A percentile compares a stretch with the other conserved stretches of the same genome.
These are phyloP conservation scores for Pseudotriccus pelzelni DNA, from an alignment of 2,797 vertebrate genomes.

Conservation along the genomic window DNA sequence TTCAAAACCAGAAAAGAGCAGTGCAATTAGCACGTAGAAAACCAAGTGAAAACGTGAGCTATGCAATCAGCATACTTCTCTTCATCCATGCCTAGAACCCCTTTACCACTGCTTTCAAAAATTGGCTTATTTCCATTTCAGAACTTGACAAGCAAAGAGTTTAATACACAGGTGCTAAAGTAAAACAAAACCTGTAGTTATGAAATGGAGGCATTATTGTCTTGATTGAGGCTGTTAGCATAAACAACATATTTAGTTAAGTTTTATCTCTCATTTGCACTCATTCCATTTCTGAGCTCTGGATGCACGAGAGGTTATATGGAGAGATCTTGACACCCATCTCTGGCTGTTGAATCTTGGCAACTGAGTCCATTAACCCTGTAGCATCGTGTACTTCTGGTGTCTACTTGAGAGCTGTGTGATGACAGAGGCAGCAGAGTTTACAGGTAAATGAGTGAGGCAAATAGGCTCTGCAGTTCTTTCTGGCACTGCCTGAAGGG, in stretches of 20 bases:
- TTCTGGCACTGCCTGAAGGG: neutral
- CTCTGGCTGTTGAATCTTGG: conserved; percentile 43
- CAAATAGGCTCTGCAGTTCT: neutral
- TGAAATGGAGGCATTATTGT: conserved; percentile 2
- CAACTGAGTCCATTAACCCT: neutral
- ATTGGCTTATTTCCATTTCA: neutral
- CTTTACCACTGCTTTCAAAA: neutral
- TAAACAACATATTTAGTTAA: conserved; percentile 13
- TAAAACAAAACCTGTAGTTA: neutral
- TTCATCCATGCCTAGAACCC: neutral
- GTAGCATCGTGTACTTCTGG: neutral
- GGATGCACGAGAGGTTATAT: conserved; percentile 8
- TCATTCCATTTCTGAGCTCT: conserved; percentile 43
- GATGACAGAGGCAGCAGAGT: neutral
- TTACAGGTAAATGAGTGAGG: neutral
- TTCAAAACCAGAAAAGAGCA: neutral
- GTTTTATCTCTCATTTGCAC: conserved; percentile 55
- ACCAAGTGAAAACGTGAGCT: neutral
- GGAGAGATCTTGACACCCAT: conserved; percentile 63
- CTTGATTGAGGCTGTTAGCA: conserved; percentile 17
- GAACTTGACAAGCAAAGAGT: neutral
- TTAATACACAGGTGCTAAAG: neutral
- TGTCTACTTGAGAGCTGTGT: neutral
- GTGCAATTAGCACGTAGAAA: neutral
- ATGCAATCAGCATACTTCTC: neutral